These are phyloP conservation scores for Triplophysa dalaica DNA, from an alignment of 2,113 vertebrate species.

Conservation along the genomic window DNA sequence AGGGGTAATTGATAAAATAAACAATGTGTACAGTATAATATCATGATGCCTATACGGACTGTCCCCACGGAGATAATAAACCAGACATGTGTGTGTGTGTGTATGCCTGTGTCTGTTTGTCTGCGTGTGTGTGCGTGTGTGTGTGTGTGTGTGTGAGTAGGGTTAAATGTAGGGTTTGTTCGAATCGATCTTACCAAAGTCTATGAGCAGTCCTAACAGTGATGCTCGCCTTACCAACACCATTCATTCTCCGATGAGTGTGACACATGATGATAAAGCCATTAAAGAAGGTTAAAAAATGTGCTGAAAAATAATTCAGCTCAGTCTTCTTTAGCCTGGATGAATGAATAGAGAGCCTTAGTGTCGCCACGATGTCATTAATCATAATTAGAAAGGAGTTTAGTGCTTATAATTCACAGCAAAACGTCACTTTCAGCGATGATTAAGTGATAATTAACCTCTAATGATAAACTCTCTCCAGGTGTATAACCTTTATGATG, in stretches of 20 bases:
- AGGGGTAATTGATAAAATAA: too few relatives aligned
- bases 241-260: neutral
- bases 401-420: slow-evolving; percentile 42
- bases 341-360: slow-evolving; percentile 32
- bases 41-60: too few relatives aligned
- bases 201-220: too few relatives aligned
- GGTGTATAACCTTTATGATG: slow-evolving; percentile 34
- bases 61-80: too few relatives aligned
- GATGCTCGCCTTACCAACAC: neutral
- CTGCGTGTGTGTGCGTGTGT: too few relatives aligned
- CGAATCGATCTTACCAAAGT: too few relatives aligned
- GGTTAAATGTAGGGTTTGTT: too few relatives aligned
- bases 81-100: too few relatives aligned
- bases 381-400: slow-evolving; percentile 52
- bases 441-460: slow-evolving; percentile 52
- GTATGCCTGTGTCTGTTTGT: too few relatives aligned
- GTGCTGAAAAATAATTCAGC: slow-evolving; percentile 27
- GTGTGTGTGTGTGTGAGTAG: too few relatives aligned
- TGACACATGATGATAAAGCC: neutral
- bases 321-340: slow-evolving; percentile 33
- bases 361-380: slow-evolving; percentile 44
- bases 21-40: too few relatives aligned
- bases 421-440: slow-evolving; percentile 38
- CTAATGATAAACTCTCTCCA: slow-evolving; percentile 47
- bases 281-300: neutral